Evolutionary conservation across 2,113 vertebrate species (phyloP).

Genomic region (Egretta garzetta): DNA sequence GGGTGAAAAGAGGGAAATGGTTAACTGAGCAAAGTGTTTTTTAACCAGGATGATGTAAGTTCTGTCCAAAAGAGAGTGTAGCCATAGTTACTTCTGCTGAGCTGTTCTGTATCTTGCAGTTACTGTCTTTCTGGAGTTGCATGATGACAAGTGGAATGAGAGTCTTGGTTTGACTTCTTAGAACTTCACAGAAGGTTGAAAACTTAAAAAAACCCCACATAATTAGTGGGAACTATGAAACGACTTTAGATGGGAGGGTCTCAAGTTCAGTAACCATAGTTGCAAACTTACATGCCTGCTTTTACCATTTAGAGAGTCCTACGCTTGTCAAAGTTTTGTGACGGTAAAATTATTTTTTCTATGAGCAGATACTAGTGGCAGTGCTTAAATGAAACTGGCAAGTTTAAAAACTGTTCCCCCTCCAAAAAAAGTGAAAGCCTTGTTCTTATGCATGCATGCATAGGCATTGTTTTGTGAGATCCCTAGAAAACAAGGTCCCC

Average conservation of each 20-base stretch:
- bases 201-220: background rate
- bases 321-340: background rate
- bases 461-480: background rate
- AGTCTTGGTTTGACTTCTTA: background rate
- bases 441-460: accelerated
- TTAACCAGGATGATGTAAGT: background rate
- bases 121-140: background rate
- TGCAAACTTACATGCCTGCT: background rate
- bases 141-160: background rate
- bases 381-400: background rate
- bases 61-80: background rate
- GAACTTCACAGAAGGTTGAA: background rate
- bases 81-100: background rate
- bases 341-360: background rate
- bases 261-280: background rate
- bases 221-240: background rate
- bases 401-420: background rate
- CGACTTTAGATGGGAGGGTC: background rate
- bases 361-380: background rate
- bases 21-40: background rate
- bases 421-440: background rate
- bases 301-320: background rate
- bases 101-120: background rate
- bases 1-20: background rate
- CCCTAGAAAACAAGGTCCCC: background rate